phyloP scores from a whole-genome alignment of 1,140 invertebrate species.

The Macrosteles quadrilineatus region DNA sequence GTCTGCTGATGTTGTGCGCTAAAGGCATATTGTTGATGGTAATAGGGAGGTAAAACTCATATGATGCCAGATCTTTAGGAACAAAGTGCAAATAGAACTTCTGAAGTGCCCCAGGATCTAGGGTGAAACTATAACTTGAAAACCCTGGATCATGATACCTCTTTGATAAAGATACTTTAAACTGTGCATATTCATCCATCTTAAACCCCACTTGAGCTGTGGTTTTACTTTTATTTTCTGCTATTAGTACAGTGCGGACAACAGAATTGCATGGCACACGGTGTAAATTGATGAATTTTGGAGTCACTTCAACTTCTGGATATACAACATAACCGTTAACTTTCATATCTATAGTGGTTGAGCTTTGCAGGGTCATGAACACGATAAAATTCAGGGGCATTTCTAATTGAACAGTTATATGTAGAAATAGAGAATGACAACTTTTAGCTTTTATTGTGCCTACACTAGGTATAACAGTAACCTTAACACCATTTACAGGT shows the following conservation, averaged over 20 bases:
- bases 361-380: background rate
- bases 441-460: constrained; percentile 13
- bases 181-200: constrained; percentile 27
- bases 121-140: background rate
- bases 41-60: constrained; percentile 33
- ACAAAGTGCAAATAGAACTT: constrained; percentile 35
- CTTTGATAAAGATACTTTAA: constrained; percentile 25
- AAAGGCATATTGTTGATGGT: constrained; percentile 18
- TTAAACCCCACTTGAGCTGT: constrained; percentile 4
- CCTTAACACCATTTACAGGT: constrained; percentile 4
- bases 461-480: background rate
- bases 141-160: constrained; percentile 13
- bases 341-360: constrained; percentile 24
- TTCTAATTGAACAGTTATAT: background rate
- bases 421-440: background rate
- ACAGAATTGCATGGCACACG: constrained; percentile 6
- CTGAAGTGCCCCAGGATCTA: background rate
- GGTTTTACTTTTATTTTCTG: constrained; percentile 13
- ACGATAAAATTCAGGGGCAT: background rate
- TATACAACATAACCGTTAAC: constrained; percentile 29
- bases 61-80: constrained; percentile 31
- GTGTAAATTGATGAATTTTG: constrained; percentile 1
- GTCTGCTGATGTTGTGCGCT: background rate
- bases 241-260: background rate
- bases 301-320: constrained; percentile 26